Base-by-base conservation (phyloP, 2,888 invertebrate genomes). In the Seira ritae region DNA sequence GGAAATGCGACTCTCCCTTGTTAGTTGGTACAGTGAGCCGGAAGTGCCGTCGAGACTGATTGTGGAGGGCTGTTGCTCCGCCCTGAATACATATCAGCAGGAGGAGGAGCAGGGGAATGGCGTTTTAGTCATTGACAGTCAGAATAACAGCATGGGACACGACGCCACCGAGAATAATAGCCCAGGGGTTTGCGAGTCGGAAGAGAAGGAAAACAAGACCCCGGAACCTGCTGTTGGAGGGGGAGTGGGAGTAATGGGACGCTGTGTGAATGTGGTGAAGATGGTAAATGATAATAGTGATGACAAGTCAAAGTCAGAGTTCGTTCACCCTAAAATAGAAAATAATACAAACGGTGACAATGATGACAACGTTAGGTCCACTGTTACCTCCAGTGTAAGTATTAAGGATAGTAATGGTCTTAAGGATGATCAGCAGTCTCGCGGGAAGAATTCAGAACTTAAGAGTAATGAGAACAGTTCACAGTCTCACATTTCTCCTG, bases 21-120 rank as follows among this genome's bases (percentile, higher is more conserved):
- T 89, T 1, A 89, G 89, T 74, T 89, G 89, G 89, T 89, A 87
- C 82, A 85, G 85, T 68, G 89, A 89, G 46, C 89, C 89, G 10
- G 89, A 88, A 23, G 87, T 84, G 24, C 8, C n/a, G 4, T 74
- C 81, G 2, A 77, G 80, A 22, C 73, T 83, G 77, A 74, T 73
- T 31, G 80, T 78, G 75, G 87, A 78, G 80, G 86, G 76, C 42
- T 71, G 76, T 69, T 74, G 76, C 81, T 83, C 80, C 37, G 82
- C 73, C 22, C 55, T 84, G 62, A 84, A 84, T 62, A 84, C 84
- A 75, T 84, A 84, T 84, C 74, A n/a, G 68, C 31, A 75, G 55
- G 62, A 78, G 23, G 77, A 17, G 50, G n/a, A 20, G 55, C 46
- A 80, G 20, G 82, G 17, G 55, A 62, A 62, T 62, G 22, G 62